A percentile compares a stretch with the other conserved stretches of the same genome.
These are phyloP conservation scores for Silurus glanis DNA, from an alignment of 2,113 vertebrate species.

Conservation along the genomic window DNA sequence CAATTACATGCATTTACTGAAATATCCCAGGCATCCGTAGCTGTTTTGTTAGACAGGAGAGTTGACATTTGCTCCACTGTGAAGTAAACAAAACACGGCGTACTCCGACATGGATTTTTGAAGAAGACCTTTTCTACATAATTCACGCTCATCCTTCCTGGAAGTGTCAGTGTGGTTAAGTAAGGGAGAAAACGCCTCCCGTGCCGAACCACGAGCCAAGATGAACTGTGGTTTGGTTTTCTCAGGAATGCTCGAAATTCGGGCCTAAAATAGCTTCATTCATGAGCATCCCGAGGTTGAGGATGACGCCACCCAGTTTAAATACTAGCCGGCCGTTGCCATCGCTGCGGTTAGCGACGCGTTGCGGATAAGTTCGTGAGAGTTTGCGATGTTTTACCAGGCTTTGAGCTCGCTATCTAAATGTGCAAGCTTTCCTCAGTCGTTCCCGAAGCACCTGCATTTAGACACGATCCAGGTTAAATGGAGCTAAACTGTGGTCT, in stretches of 20 bases:
- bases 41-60: conserved; percentile 10
- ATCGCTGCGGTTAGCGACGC: neutral
- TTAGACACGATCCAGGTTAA: conserved; percentile 2
- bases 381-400: neutral
- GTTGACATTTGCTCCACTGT: neutral
- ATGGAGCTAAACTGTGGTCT: neutral
- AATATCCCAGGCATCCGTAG: conserved; percentile 9
- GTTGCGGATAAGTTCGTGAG: neutral
- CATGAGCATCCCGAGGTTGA: conserved; percentile 16
- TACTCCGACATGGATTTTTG: neutral
- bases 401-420: neutral
- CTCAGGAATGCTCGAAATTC: conserved; percentile 14
- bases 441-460: neutral
- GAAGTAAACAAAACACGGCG: neutral
- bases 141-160: conserved; percentile 10
- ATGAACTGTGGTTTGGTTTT: conserved; percentile 8
- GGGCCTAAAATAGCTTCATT: conserved; percentile 33
- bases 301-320: conserved; percentile 31
- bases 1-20: conserved; percentile 9
- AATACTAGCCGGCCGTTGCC: neutral
- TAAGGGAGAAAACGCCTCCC: conserved; percentile 8
- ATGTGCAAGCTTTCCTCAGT: neutral
- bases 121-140: neutral
- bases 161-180: conserved; percentile 9
- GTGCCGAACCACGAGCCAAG: conserved; percentile 21